These are phyloP conservation scores for Antrozous pallidus DNA, from an alignment of 2,797 vertebrate species.

Conservation along the genomic window DNA sequence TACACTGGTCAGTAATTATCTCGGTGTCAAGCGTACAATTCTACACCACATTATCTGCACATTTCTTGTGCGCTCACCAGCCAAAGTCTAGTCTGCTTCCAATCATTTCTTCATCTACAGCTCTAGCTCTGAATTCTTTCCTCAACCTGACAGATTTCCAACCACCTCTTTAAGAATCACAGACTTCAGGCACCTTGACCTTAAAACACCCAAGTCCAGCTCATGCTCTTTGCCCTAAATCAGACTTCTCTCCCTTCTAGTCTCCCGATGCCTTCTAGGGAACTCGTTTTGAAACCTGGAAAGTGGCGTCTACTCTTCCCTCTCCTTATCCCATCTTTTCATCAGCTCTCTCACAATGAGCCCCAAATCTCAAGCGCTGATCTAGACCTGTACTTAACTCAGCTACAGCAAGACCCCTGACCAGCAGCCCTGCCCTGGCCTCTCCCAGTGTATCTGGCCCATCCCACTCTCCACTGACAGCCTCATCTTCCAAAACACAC, in stretches of 20 bases:
- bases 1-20: not conserved
- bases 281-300: not conserved
- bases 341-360: not conserved
- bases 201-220: not conserved
- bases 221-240: not conserved
- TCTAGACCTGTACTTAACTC: not conserved
- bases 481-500: not conserved
- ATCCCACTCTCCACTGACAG: not conserved
- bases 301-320: not conserved
- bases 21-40: not conserved
- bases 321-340: not conserved
- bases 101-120: not conserved
- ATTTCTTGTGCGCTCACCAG: not conserved
- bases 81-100: not conserved
- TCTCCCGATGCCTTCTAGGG: not conserved
- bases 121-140: not conserved
- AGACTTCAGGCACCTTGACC: not conserved
- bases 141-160: not conserved
- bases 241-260: not conserved
- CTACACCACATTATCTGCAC: not conserved
- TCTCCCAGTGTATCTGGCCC: fast-evolving
- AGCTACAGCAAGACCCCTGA: not conserved
- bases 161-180: not conserved
- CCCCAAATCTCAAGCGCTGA: not conserved
- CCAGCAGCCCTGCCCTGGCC: not conserved